These are phyloP conservation scores for Meriones unguiculatus DNA, from an alignment of 2,113 vertebrate species.

Conservation along the genomic window DNA sequence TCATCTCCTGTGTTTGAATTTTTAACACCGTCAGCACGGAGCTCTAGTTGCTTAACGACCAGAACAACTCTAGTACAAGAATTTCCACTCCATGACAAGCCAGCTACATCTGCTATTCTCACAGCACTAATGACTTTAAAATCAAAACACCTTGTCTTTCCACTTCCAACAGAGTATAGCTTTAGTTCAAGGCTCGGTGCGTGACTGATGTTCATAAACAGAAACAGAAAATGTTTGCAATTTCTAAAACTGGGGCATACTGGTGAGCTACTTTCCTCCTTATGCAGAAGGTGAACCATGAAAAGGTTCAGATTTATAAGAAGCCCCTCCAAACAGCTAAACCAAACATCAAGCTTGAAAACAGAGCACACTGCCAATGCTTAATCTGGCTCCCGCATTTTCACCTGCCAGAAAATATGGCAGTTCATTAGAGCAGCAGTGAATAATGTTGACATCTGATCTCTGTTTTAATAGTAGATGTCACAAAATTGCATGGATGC, in stretches of 20 bases:
- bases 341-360: background rate
- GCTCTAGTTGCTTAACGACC: constrained; percentile 60
- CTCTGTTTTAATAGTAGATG: constrained; percentile 9
- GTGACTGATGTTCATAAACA: background rate
- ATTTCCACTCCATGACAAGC: background rate
- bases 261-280: background rate
- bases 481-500: background rate
- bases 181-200: background rate
- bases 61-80: background rate
- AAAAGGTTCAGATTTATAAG: background rate
- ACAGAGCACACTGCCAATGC: background rate
- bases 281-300: background rate
- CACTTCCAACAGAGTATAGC: background rate
- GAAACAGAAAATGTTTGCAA: background rate
- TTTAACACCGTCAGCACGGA: constrained; percentile 42
- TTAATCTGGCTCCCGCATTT: background rate
- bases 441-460: background rate
- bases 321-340: background rate
- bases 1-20: constrained; percentile 27
- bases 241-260: background rate
- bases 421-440: constrained; percentile 30
- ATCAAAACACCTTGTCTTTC: background rate
- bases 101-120: background rate
- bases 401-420: background rate
- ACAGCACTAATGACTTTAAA: background rate